Evolutionary conservation across 2,797 vertebrate genomes (phyloP).

Genomic region (Lacerta viridis): DNA sequence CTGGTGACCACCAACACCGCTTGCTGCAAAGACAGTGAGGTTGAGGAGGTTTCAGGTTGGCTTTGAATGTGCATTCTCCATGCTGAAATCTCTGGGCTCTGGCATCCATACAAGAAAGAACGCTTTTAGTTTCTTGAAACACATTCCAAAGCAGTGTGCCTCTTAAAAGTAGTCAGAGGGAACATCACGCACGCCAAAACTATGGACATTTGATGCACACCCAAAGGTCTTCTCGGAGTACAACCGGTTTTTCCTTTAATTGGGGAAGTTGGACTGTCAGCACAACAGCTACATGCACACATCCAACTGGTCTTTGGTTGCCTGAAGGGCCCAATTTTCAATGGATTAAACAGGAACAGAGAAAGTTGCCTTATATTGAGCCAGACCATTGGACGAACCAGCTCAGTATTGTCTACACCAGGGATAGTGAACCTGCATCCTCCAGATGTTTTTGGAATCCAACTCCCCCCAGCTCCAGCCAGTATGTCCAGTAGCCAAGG

Average conservation of each 20-base stretch:
- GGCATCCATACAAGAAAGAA: too few species aligned
- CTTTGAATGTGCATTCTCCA: neutral
- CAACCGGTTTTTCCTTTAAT: neutral
- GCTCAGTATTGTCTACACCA: neutral
- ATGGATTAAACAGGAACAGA: neutral
- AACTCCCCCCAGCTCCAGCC: neutral
- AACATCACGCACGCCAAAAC: neutral
- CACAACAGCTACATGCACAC: neutral
- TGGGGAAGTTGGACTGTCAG: slow-evolving; percentile 6
- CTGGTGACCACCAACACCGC: slow-evolving; percentile 4
- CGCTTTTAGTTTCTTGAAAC: neutral
- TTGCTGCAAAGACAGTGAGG: neutral
- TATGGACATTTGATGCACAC: neutral
- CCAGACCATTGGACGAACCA: neutral
- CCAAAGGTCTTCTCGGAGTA: neutral
- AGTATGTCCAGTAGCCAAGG: neutral
- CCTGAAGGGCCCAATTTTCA: slow-evolving; percentile 3
- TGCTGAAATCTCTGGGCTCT: neutral
- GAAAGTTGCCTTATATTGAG: neutral
- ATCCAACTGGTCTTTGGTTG: neutral
- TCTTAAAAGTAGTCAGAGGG: neutral
- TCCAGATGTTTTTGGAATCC: neutral
- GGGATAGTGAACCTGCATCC: neutral
- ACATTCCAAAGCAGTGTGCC: neutral
- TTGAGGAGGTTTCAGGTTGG: neutral